Conservation (phyloP, 1,140 invertebrate species). For the Lanistes nyassanus region DNA sequence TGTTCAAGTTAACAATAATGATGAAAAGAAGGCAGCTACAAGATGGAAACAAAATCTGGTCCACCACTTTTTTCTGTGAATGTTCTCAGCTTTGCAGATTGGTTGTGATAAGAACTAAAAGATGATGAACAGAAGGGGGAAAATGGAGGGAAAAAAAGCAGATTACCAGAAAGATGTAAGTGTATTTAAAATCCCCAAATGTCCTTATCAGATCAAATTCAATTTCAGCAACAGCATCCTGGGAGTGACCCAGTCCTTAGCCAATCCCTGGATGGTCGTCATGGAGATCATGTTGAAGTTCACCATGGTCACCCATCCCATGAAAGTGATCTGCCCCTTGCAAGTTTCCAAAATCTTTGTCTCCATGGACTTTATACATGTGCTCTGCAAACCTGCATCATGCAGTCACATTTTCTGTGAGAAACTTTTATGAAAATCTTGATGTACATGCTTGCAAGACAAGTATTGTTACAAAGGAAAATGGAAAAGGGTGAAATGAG, state of each 20-base stretch:
- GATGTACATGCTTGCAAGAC: background rate
- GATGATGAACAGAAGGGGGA: background rate
- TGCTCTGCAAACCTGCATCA: slow-evolving; percentile 49
- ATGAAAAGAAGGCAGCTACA: too few relatives aligned
- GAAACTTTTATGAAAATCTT: background rate
- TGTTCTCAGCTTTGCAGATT: too few relatives aligned
- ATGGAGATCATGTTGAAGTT: background rate
- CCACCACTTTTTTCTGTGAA: too few relatives aligned
- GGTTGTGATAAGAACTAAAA: background rate
- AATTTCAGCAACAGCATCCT: background rate
- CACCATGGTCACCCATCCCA: background rate
- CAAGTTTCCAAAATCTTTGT: slow-evolving; percentile 14
- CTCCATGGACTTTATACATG: slow-evolving; percentile 45
- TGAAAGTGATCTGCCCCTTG: background rate
- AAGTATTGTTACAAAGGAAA: background rate
- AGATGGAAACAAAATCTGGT: too few relatives aligned
- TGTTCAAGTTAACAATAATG: too few relatives aligned
- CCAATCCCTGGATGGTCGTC: background rate
- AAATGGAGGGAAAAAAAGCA: slow-evolving; percentile 3
- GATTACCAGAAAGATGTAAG: background rate
- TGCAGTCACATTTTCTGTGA: background rate
- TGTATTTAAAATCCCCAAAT: background rate
- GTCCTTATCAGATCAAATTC: background rate
- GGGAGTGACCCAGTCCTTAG: background rate
- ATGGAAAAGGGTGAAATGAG: background rate